Conservation (phyloP, 2,888 invertebrate genomes). For the Synanthedon vespiformis region DNA sequence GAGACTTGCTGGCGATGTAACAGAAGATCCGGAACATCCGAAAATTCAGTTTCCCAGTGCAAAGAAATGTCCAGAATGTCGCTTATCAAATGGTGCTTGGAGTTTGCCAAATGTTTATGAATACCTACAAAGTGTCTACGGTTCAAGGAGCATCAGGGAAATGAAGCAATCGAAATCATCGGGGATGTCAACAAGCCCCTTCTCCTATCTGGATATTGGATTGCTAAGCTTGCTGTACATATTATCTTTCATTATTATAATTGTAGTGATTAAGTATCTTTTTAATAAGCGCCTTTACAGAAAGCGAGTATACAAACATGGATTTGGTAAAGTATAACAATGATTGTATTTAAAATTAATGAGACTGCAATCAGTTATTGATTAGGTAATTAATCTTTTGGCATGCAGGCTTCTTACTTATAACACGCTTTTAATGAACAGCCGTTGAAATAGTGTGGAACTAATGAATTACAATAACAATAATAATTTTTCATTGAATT, state of each 20-base stretch:
- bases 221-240: conserved; percentile 82
- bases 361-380: too few species aligned
- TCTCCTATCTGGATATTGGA: conserved; percentile 78
- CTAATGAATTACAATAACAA: too few species aligned
- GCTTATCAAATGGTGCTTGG: conserved; percentile 70
- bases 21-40: conserved; percentile 91
- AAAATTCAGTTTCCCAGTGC: conserved; percentile 89
- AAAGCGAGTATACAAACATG: conserved; percentile 80
- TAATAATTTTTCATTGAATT: too few species aligned
- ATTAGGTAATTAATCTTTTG: too few species aligned
- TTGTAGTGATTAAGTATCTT: conserved; percentile 82
- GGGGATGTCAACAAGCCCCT: conserved; percentile 49
- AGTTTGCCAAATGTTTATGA: conserved; percentile 72
- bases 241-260: conserved; percentile 79
- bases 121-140: conserved; percentile 71
- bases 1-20: conserved; percentile 84
- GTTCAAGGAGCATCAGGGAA: conserved; percentile 33
- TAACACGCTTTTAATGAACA: too few species aligned
- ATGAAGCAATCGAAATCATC: conserved; percentile 23
- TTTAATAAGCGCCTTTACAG: conserved; percentile 76
- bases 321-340: conserved; percentile 77
- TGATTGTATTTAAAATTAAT: neutral
- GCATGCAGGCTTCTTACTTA: too few species aligned
- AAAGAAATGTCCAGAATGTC: conserved; percentile 77
- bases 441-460: too few species aligned